Evolutionary conservation across 2,888 invertebrate species (phyloP).

Genomic region (Nymphalis polychloros): DNA sequence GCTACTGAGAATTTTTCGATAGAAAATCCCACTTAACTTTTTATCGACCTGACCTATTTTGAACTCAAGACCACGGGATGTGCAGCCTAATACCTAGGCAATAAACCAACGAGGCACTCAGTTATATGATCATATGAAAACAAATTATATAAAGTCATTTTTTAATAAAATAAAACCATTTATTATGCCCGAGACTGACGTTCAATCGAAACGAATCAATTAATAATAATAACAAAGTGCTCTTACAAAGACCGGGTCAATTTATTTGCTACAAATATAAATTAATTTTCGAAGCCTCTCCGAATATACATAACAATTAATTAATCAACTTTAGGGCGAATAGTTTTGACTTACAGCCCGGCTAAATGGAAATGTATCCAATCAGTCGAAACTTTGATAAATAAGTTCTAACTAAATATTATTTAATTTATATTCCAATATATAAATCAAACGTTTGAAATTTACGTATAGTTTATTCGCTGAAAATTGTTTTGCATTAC

Average conservation of each 20-base stretch:
- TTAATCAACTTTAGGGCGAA: conserved; percentile 12
- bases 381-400: conserved; percentile 8
- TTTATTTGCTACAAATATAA: conserved; percentile 6
- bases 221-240: not conserved
- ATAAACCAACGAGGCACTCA: no score
- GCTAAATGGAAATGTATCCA: conserved; percentile 4
- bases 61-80: no score
- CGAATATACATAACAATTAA: conserved; percentile 4
- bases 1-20: no score
- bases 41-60: no score
- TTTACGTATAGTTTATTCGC: not conserved
- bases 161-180: no score
- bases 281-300: conserved; percentile 8
- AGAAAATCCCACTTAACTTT: no score
- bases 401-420: not conserved
- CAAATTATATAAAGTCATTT: no score
- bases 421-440: conserved; percentile 2
- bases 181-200: not conserved
- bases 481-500: no score
- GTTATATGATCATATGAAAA: no score
- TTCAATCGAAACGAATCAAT: not conserved
- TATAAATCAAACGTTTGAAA: not conserved
- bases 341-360: not conserved
- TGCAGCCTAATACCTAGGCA: no score
- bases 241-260: not conserved